Percentiles rank a stretch among this genome's conserved stretches.
Evolutionary conservation across 1,140 invertebrate genomes (phyloP).

Genomic region (Whitmania pigra): DNA sequence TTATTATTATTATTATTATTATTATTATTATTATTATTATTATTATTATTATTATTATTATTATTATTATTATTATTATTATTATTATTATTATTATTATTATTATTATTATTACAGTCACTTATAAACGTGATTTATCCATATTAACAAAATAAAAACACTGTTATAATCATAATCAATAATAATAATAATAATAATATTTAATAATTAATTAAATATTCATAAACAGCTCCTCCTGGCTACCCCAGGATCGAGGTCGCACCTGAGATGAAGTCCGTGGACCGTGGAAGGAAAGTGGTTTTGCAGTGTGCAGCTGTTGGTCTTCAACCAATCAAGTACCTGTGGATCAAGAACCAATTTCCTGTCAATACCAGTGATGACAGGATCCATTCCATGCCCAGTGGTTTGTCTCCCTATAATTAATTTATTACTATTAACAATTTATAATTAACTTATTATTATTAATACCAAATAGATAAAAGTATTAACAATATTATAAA

Average conservation of each 20-base stretch:
- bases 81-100: no score
- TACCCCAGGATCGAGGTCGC: not conserved
- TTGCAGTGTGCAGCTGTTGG: not conserved
- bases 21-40: no score
- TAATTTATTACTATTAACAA: no score
- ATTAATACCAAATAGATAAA: no score
- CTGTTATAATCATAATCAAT: not conserved
- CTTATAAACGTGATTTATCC: no score
- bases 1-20: no score
- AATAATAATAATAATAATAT: not conserved
- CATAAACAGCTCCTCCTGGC: not conserved
- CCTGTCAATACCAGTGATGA: not conserved
- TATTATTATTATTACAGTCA: no score
- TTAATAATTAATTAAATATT: not conserved
- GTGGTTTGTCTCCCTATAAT: not conserved
- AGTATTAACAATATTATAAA: no score
- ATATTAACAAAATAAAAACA: no score
- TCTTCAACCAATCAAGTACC: not conserved
- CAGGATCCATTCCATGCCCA: not conserved
- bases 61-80: no score
- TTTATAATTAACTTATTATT: no score
- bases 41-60: no score
- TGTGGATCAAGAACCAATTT: not conserved
- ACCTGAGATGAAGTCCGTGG: conserved; percentile 5
- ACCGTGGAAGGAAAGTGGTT: not conserved